A percentile compares a stretch with the other conserved stretches of the same genome.
Evolutionary conservation across 2,113 vertebrate species (phyloP).

Genomic region (Willisornis vidua): DNA sequence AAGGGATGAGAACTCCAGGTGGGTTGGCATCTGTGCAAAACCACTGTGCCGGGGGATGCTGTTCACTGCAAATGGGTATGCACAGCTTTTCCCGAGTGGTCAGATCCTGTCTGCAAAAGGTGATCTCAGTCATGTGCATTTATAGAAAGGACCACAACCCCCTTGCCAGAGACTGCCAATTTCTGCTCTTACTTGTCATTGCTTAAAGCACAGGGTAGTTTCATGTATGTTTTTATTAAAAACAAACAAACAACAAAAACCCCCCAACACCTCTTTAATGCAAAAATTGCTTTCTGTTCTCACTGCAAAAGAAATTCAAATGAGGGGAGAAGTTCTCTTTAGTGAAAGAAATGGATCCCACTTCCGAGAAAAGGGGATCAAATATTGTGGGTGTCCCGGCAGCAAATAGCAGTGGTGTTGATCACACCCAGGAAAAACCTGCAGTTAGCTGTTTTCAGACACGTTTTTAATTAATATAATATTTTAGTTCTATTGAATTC

Average conservation of each 20-base stretch:
- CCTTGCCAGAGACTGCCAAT: neutral
- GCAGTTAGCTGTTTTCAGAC: neutral
- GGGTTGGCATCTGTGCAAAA: neutral
- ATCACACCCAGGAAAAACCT: neutral
- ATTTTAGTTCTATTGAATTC: neutral
- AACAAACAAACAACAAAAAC: neutral
- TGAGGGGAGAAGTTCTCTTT: neutral
- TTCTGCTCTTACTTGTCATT: neutral
- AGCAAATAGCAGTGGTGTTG: neutral
- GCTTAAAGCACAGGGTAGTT: neutral
- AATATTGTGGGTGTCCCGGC: neutral
- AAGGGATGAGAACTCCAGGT: neutral
- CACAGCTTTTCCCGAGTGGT: neutral
- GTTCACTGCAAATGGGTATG: fast-evolving
- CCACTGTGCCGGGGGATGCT: fast-evolving
- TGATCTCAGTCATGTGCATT: neutral
- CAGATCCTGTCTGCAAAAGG: neutral
- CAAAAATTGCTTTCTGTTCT: neutral
- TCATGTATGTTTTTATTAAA: neutral
- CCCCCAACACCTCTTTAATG: neutral
- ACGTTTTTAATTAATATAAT: neutral
- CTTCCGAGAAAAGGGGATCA: neutral
- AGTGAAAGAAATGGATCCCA: neutral
- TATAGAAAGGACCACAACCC: neutral
- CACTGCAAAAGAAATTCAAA: neutral